These are phyloP conservation scores for Caerostris darwini DNA, from an alignment of 1,140 invertebrate genomes.

Conservation along the genomic window DNA sequence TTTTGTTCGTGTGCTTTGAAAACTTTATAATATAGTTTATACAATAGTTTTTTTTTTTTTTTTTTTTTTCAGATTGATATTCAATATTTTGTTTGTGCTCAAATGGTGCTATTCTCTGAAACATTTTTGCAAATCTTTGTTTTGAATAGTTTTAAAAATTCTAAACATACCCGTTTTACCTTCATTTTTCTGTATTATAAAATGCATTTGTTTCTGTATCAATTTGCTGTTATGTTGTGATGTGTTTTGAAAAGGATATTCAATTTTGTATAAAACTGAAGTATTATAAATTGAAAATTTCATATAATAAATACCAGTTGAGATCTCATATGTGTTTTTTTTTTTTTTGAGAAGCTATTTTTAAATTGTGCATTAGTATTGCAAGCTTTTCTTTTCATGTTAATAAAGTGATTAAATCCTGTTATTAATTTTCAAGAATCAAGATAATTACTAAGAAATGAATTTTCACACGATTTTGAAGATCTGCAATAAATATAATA, in stretches of 20 bases:
- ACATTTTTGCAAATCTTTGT: neutral
- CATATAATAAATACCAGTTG: neutral
- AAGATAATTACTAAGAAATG: too few relatives aligned
- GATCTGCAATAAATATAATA: too few relatives aligned
- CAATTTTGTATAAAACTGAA: neutral
- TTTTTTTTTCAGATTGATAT: neutral
- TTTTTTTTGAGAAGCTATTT: neutral
- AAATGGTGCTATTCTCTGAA: conserved; percentile 13
- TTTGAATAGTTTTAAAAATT: neutral
- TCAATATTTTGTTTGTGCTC: neutral
- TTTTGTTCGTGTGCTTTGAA: neutral
- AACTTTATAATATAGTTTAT: neutral
- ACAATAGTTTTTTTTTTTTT: too few relatives aligned
- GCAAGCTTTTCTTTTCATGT: too few relatives aligned
- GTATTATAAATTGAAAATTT: neutral
- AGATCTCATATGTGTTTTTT: neutral
- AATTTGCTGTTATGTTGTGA: neutral
- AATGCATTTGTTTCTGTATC: neutral
- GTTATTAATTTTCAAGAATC: too few relatives aligned
- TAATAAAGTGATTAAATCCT: too few relatives aligned
- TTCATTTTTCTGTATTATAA: neutral
- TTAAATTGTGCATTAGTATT: neutral
- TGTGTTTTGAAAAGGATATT: neutral
- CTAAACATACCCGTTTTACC: neutral
- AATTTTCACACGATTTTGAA: too few relatives aligned